Conservation (phyloP, 1,140 invertebrate species). For the Drosophila ironensis region DNA sequence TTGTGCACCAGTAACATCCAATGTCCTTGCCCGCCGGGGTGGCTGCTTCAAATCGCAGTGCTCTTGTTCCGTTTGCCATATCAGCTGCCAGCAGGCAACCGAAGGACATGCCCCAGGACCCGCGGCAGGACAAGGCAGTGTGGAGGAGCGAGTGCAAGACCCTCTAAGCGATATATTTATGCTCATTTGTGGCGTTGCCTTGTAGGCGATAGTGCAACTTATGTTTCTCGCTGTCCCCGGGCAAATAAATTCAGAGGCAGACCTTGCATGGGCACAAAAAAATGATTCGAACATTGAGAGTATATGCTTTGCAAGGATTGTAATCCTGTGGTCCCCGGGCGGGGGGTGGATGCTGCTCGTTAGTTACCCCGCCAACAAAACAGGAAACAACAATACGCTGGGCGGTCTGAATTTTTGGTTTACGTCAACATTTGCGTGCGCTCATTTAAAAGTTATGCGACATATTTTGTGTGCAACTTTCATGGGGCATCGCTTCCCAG, state of each 20-base stretch:
- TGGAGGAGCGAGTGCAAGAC: background rate
- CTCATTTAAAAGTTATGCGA: conserved; percentile 54
- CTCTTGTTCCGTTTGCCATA: conserved; percentile 7
- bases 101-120: background rate
- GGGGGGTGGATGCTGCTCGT: conserved; percentile 11
- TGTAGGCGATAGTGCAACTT: conserved; percentile 73
- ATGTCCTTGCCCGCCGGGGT: conserved; percentile 2
- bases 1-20: background rate
- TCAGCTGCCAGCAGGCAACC: conserved; percentile 16
- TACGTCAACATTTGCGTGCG: conserved; percentile 33
- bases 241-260: conserved; percentile 65
- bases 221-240: conserved; percentile 61
- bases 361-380: conserved; percentile 16
- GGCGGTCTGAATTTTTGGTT: conserved; percentile 15
- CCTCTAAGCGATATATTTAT: conserved; percentile 57
- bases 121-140: background rate
- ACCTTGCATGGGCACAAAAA: background rate
- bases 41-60: background rate
- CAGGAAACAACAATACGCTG: conserved; percentile 21
- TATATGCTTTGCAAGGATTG: conserved; percentile 3
- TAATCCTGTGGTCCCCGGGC: conserved; percentile 33
- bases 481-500: conserved; percentile 1
- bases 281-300: background rate
- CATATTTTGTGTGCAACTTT: conserved; percentile 51
- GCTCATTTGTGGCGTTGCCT: conserved; percentile 57